phyloP scores from a whole-genome alignment of 2,797 vertebrate genomes.

The Benthosema pterotum region DNA sequence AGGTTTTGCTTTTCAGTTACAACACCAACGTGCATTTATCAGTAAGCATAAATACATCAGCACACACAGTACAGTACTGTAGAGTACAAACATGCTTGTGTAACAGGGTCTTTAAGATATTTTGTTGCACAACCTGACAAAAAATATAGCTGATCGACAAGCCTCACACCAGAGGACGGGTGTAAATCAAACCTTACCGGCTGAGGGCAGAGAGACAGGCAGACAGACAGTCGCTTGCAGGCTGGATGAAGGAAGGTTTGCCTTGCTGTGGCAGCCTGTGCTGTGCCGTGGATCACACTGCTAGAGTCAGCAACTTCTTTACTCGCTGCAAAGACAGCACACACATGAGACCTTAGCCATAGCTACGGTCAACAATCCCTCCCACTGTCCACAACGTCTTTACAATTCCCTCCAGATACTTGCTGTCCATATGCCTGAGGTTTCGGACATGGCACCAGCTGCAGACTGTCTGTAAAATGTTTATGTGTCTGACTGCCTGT shows the following conservation, averaged over 20 bases:
- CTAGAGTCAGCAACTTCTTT: slow-evolving; percentile 62
- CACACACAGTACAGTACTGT: no score
- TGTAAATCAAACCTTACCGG: slow-evolving; percentile 31
- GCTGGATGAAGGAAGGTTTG: slow-evolving; percentile 16
- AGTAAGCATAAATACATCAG: no score
- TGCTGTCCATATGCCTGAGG: slow-evolving; percentile 10
- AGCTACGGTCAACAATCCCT: slow-evolving; percentile 51
- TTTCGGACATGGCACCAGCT: slow-evolving; percentile 1
- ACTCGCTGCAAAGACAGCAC: slow-evolving; percentile 50
- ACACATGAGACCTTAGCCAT: slow-evolving; percentile 43
- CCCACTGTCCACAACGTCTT: slow-evolving; percentile 21
- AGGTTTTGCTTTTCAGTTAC: no score
- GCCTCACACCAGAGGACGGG: no score
- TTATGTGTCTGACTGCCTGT: not conserved
- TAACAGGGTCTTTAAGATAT: no score
- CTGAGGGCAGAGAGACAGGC: not conserved
- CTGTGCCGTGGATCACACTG: slow-evolving; percentile 46
- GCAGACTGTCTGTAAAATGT: not conserved
- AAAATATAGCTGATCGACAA: no score
- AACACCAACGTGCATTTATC: no score
- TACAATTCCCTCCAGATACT: not conserved
- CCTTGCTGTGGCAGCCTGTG: slow-evolving; percentile 26
- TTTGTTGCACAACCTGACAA: no score
- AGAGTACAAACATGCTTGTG: no score
- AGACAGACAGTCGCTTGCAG: slow-evolving; percentile 34